A percentile compares a stretch with the other conserved stretches of the same genome.
These are phyloP conservation scores for Muscicapa striata DNA, from an alignment of 2,797 vertebrate genomes.

Conservation along the genomic window DNA sequence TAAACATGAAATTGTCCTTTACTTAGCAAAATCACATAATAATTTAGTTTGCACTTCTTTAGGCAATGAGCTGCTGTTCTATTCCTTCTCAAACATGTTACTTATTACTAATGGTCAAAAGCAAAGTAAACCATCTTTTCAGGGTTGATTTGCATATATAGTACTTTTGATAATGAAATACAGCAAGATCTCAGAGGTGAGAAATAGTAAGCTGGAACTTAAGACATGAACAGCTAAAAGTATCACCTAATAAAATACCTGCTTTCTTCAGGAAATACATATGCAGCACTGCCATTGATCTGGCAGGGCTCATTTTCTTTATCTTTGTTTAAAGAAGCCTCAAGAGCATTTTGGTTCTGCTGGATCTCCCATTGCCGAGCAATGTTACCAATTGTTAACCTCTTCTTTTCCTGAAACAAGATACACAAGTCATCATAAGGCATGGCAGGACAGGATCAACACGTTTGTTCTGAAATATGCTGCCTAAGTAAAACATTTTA, in stretches of 20 bases:
- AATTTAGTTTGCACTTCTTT: neutral
- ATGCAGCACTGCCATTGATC: conserved; percentile 80
- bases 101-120: neutral
- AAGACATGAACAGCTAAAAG: neutral
- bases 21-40: neutral
- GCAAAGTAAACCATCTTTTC: neutral
- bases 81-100: neutral
- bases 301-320: conserved; percentile 82
- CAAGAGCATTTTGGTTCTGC: conserved; percentile 69
- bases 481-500: neutral
- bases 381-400: conserved; percentile 90
- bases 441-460: neutral
- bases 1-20: neutral
- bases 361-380: conserved; percentile 92
- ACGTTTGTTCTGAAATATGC: neutral
- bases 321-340: conserved; percentile 78
- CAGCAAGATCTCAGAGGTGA: neutral
- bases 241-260: conserved; percentile 76
- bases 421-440: neutral
- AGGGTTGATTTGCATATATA: neutral
- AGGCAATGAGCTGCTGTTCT: neutral
- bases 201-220: neutral
- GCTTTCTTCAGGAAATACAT: conserved; percentile 87
- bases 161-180: neutral
- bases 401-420: conserved; percentile 88